Base-by-base conservation (phyloP, 2,113 vertebrate genomes). In the Gavialis gangeticus region DNA sequence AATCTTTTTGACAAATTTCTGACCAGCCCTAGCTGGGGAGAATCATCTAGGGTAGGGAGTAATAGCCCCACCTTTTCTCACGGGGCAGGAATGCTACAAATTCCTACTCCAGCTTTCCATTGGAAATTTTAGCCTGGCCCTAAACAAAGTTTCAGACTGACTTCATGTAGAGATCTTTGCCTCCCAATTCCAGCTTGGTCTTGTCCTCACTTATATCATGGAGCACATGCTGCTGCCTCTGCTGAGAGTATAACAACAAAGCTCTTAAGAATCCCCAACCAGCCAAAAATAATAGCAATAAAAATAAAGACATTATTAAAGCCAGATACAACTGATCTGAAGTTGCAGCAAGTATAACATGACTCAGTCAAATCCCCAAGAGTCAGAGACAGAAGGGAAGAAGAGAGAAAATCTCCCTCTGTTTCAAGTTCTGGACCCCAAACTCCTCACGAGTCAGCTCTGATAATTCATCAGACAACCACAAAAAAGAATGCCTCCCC, bases 401-500 rank as follows among this genome's bases (percentile, higher is more conserved):
- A 89, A 87, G 93, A 94, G 90, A 82, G 82, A 95, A 97, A 96
- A 95, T 95, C 97, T 96, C 95, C 96, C 97, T 96, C 94, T 95
- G 93, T 97, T 98, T 96, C 93, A 97, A 97, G 94, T 97, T 94
- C 96, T 97, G 95, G 97, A 91, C 95, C 91, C 82, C 95, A 97
- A 96, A 97, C 92, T 96, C 96, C 96, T 97, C 95, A 91, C 97
- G 95, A 95, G 95, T 97, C 71, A 6, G 82, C 96, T 97, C 97
- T 95, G 94, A 98, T 98, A 97, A 98, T 98, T 97, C 97, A 98
- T 98, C 97, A 95, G 94, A 97, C 94, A 11, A 98, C 98, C 97
- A 98, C 97, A 98, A 96, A 96, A 97, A 98, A 98, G 96, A 98
- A 96, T 97, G 95, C 97, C 97, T 98, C 98, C 96, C 95, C 97